Conservation (phyloP, 2,888 invertebrate species). For the Phoenoteleia sp. region DNA sequence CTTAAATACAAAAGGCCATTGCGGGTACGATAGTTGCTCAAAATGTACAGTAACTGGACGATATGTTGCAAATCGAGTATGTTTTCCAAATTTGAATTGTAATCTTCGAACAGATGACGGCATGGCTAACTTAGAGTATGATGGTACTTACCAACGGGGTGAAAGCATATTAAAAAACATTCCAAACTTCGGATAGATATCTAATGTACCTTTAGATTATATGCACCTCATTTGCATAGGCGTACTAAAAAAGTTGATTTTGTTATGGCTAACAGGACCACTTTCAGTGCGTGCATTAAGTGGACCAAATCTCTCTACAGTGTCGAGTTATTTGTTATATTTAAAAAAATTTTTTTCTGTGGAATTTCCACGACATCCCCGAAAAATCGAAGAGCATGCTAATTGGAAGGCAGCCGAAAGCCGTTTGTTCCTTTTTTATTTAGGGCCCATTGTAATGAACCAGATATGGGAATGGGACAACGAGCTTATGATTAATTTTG, state of each 20-base stretch:
- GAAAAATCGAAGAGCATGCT: neutral
- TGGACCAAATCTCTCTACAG: neutral
- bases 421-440: neutral
- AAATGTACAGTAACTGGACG: neutral
- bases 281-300: neutral
- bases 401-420: slow-evolving; percentile 13
- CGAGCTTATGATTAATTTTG: neutral
- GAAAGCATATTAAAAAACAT: neutral
- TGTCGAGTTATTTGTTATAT: neutral
- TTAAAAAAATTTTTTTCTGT: neutral
- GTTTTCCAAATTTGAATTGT: neutral
- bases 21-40: neutral
- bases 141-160: slow-evolving; percentile 1
- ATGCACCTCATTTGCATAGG: slow-evolving; percentile 16
- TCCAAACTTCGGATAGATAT: neutral
- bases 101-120: neutral
- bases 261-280: neutral
- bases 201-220: slow-evolving; percentile 11
- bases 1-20: neutral
- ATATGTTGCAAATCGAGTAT: neutral
- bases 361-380: neutral
- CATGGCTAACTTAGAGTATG: neutral
- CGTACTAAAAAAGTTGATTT: neutral
- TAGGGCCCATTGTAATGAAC: neutral
- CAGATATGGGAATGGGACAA: neutral